Percentiles rank a stretch among this genome's conserved stretches.
Conservation (phyloP, 2,888 invertebrate genomes). For the Hypercompe scribonia region DNA sequence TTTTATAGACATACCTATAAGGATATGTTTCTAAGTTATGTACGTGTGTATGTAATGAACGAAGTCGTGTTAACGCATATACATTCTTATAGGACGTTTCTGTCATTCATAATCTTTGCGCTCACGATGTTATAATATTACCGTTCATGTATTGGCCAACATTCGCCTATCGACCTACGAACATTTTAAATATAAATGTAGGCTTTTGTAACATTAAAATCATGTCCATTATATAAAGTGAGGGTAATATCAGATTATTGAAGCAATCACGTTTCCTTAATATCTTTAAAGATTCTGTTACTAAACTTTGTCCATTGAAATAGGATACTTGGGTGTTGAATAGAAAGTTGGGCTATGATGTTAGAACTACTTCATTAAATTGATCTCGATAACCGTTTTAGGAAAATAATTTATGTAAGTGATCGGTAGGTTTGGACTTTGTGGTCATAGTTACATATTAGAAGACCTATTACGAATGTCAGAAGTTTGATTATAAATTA, state of each 20-base stretch:
- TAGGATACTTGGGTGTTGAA: background rate
- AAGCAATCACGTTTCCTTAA: constrained; percentile 19
- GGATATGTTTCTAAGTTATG: background rate
- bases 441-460: background rate
- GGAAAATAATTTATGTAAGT: background rate
- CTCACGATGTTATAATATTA: constrained; percentile 14
- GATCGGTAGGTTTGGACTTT: background rate
- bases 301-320: background rate
- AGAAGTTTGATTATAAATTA: background rate
- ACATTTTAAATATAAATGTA: constrained; percentile 6
- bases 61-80: too few relatives aligned
- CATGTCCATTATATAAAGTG: constrained; percentile 10
- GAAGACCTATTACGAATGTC: background rate
- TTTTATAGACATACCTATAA: too few relatives aligned
- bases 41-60: too few relatives aligned
- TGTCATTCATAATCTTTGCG: constrained; percentile 14
- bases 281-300: constrained; percentile 7
- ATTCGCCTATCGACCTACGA: constrained; percentile 7
- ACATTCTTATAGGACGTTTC: background rate
- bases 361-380: background rate
- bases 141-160: constrained; percentile 9
- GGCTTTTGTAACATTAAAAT: constrained; percentile 16
- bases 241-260: constrained; percentile 15
- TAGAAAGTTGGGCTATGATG: constrained; percentile 6
- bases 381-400: background rate